These are phyloP conservation scores for Epinephelus awoara DNA, from an alignment of 2,797 vertebrate genomes.

Conservation along the genomic window DNA sequence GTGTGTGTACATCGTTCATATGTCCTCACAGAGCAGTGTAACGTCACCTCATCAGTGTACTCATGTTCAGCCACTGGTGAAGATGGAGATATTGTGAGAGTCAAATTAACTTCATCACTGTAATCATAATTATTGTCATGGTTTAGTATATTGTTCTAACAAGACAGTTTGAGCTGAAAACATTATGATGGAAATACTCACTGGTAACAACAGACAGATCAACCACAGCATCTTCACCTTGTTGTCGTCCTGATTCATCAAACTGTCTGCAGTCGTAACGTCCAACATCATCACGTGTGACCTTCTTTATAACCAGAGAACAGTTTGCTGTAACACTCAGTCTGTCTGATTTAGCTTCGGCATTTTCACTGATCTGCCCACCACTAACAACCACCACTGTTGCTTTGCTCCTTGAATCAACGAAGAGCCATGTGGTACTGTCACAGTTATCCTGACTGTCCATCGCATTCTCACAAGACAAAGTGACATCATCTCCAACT, in stretches of 20 bases:
- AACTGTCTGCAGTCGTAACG: background rate
- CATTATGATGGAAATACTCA: slow-evolving; percentile 18
- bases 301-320: slow-evolving; percentile 49
- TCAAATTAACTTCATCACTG: background rate
- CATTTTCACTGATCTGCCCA: background rate
- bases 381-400: background rate
- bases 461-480: background rate
- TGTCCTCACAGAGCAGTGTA: background rate
- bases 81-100: slow-evolving; percentile 19
- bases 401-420: rapidly evolving
- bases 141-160: background rate
- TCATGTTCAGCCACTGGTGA: slow-evolving; percentile 18
- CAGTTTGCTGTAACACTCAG: slow-evolving; percentile 39
- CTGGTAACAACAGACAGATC: slow-evolving; percentile 11
- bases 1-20: rapidly evolving
- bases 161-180: slow-evolving; percentile 3
- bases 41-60: rapidly evolving
- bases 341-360: background rate
- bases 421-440: background rate
- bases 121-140: background rate
- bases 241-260: background rate
- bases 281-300: slow-evolving; percentile 23
- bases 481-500: background rate
- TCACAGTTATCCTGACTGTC: background rate
- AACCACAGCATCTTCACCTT: rapidly evolving